phyloP scores from a whole-genome alignment of 1,140 invertebrate genomes.

The Phthorimaea operculella region DNA sequence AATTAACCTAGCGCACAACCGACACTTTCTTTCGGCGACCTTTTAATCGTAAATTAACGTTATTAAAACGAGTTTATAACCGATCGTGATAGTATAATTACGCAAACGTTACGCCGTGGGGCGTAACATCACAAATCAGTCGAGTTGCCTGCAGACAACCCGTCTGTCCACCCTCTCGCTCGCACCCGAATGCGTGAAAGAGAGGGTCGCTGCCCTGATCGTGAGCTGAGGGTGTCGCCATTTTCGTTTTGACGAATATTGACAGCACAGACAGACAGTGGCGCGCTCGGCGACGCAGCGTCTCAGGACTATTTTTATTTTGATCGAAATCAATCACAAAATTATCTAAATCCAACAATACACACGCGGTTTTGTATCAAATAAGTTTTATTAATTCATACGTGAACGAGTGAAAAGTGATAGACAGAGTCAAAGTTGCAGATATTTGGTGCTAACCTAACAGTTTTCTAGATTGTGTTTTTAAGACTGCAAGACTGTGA shows the following conservation, averaged over 20 bases:
- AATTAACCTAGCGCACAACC: slow-evolving; percentile 40
- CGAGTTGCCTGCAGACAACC: slow-evolving; percentile 57
- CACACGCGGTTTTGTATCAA: background rate
- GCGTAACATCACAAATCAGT: slow-evolving; percentile 67
- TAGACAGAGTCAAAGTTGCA: slow-evolving; percentile 31
- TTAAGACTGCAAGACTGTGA: slow-evolving; percentile 65
- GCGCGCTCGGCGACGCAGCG: slow-evolving; percentile 59
- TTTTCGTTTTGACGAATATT: slow-evolving; percentile 69
- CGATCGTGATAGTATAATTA: slow-evolving; percentile 53
- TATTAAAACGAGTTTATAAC: slow-evolving; percentile 63
- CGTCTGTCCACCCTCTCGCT: slow-evolving; percentile 43
- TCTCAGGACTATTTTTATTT: slow-evolving; percentile 66
- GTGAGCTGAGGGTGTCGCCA: slow-evolving; percentile 66
- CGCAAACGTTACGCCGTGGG: slow-evolving; percentile 65
- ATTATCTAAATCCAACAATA: background rate
- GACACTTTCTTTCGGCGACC: slow-evolving; percentile 49
- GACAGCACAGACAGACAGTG: slow-evolving; percentile 67
- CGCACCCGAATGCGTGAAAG: slow-evolving; percentile 22
- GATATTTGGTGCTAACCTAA: slow-evolving; percentile 60
- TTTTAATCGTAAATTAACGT: slow-evolving; percentile 54
- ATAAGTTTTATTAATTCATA: slow-evolving; percentile 32
- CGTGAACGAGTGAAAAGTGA: slow-evolving; percentile 33
- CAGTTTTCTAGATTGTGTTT: slow-evolving; percentile 59
- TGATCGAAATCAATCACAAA: slow-evolving; percentile 47
- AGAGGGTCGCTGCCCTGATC: slow-evolving; percentile 44